A percentile compares a stretch with the other conserved stretches of the same genome.
Conservation (phyloP, 2,888 invertebrate genomes). For the Osmoderma eremita region DNA sequence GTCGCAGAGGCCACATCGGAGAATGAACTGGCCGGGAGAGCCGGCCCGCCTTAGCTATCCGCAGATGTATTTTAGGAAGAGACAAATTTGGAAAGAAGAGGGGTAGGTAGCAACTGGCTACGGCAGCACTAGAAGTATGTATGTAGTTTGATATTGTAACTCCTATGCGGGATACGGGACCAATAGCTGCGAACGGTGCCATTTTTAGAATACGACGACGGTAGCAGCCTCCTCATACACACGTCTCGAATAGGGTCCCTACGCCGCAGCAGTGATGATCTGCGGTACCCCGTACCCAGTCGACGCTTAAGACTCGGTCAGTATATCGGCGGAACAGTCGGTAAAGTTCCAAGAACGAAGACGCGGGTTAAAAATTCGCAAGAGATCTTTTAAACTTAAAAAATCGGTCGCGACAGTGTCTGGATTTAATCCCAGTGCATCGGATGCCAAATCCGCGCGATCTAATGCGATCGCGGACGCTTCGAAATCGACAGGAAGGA, state of each 20-base stretch:
- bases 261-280: too few relatives aligned
- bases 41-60: conserved; percentile 62
- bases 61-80: conserved; percentile 79
- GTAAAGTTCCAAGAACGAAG: too few relatives aligned
- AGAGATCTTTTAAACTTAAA: too few relatives aligned
- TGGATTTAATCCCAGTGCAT: too few relatives aligned
- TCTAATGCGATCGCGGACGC: not conserved
- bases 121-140: not conserved
- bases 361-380: too few relatives aligned
- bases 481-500: not conserved
- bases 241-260: not conserved
- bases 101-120: conserved; percentile 51
- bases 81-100: conserved; percentile 80
- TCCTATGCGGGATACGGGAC: conserved; percentile 54
- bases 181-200: conserved; percentile 62
- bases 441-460: too few relatives aligned
- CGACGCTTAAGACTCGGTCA: too few relatives aligned
- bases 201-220: conserved; percentile 62
- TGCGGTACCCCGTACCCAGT: too few relatives aligned
- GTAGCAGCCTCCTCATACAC: not conserved
- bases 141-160: conserved; percentile 49
- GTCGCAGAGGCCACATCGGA: conserved; percentile 49
- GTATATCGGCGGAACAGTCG: too few relatives aligned
- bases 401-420: too few relatives aligned
- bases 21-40: conserved; percentile 50